These are phyloP conservation scores for Platycnemis pennipes DNA, from an alignment of 2,888 invertebrate species.

Conservation along the genomic window DNA sequence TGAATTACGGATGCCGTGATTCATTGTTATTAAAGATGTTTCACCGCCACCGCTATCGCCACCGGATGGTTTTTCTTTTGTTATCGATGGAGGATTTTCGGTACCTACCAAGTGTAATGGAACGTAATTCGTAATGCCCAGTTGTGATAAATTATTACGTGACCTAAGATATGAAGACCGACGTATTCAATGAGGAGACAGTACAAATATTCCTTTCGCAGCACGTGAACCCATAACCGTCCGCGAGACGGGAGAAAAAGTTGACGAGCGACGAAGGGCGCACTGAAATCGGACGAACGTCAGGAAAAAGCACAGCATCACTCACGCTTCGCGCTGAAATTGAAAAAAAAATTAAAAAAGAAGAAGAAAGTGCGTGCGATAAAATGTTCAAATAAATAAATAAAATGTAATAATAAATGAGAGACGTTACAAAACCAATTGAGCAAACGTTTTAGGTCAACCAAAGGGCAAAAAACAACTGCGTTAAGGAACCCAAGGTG, in stretches of 20 bases:
- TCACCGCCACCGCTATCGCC: too few relatives aligned
- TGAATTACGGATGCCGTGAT: too few relatives aligned
- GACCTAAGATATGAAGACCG: too few relatives aligned
- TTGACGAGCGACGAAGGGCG: background rate
- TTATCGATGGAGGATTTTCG: too few relatives aligned
- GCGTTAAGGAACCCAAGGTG: background rate
- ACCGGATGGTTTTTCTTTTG: too few relatives aligned
- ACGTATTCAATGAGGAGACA: too few relatives aligned
- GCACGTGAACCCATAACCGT: background rate
- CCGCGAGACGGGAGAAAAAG: background rate
- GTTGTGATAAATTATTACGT: too few relatives aligned
- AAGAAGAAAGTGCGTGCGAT: background rate
- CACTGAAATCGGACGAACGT: background rate
- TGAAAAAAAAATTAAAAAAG: background rate
- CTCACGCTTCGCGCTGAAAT: background rate
- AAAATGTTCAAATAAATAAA: background rate
- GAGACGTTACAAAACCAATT: slow-evolving; percentile 19
- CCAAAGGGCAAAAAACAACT: background rate
- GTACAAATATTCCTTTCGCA: background rate
- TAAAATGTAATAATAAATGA: background rate
- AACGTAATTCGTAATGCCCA: too few relatives aligned
- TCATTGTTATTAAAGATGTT: too few relatives aligned
- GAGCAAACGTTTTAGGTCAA: slow-evolving; percentile 45
- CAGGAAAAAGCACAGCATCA: background rate
- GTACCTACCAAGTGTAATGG: too few relatives aligned